Evolutionary conservation across 1,140 invertebrate genomes (phyloP), one percentile per base, ranked within the genome.

Genomic region (Phortica variegata): DNA sequence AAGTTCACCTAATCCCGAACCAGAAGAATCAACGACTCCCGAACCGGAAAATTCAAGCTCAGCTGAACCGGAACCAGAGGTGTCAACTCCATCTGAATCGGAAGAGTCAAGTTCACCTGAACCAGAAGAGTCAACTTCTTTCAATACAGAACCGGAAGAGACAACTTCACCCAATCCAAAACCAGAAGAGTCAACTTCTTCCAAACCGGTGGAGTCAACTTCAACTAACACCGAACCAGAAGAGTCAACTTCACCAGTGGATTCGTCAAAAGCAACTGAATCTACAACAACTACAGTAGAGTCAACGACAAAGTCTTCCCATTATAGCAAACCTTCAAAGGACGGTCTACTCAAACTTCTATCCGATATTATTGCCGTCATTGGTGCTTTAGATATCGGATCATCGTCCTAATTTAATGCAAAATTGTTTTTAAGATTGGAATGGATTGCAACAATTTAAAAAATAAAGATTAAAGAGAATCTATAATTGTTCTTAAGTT

Each of bases 251-350:
- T 8, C 7, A 7, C 29, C n/a, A n/a, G 29, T 8, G 29, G 12
- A 8, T 43, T 20, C 26, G 23, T 32, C 23, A 41, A 31, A 26
- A 31, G 29, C 20, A 34, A 44, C 45, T 51, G 52, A 51, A 55
- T 55, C 17, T 42, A 43, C 43, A 48, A 49, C 53, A 58, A 19
- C 48, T 16, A 43, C 21, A 34, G n/a, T n/a, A n/a, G n/a, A n/a
- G n/a, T n/a, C n/a, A n/a, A n/a, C n/a, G n/a, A n/a, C n/a, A n/a
- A n/a, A n/a, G n/a, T n/a, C n/a, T n/a, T n/a, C n/a, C n/a, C n/a
- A n/a, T n/a, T n/a, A n/a, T n/a, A n/a, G n/a, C n/a, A n/a, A n/a
- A n/a, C n/a, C n/a, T n/a, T n/a, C n/a, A n/a, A n/a, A n/a, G n/a
- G n/a, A n/a, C n/a, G n/a, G n/a, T n/a, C n/a, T n/a, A n/a, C n/a